A percentile compares a stretch with the other conserved stretches of the same genome.
phyloP scores from a whole-genome alignment of 2,113 vertebrate genomes.

The Nestor notabilis region DNA sequence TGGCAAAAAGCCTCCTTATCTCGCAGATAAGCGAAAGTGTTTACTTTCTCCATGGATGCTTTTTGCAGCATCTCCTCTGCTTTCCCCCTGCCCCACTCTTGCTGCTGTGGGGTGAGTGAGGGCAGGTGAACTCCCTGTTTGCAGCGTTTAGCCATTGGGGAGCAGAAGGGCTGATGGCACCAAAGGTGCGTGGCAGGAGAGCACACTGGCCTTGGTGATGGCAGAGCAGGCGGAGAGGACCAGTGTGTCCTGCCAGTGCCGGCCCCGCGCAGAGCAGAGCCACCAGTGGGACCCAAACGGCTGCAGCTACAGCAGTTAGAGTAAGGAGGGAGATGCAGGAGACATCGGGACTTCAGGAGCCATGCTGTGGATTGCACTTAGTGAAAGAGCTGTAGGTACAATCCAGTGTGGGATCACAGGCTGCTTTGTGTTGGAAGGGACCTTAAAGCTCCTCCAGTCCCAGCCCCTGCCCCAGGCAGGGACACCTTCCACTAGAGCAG shows the following conservation, averaged over 20 bases:
- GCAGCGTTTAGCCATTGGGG: fast-evolving
- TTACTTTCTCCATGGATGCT: background rate
- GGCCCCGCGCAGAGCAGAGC: background rate
- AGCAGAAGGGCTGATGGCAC: fast-evolving
- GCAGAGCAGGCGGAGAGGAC: background rate
- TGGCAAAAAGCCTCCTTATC: background rate
- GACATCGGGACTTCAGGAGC: background rate
- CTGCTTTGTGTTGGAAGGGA: background rate
- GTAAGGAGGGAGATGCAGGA: background rate
- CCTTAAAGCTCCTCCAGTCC: background rate
- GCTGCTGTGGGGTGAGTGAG: background rate
- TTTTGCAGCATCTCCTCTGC: background rate
- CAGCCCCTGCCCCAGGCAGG: background rate
- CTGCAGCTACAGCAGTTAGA: no score
- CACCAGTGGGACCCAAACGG: background rate
- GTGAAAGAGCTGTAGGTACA: background rate
- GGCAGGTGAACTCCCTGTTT: no score
- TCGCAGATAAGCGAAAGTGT: background rate
- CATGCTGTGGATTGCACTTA: background rate
- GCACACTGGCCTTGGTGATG: background rate
- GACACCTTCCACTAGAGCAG: background rate
- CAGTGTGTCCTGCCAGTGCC: fast-evolving
- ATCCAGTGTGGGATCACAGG: fast-evolving
- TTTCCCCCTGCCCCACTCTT: background rate
- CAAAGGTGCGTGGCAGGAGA: background rate